Conservation (phyloP, 2,797 vertebrate species). For the Strix occidentalis region DNA sequence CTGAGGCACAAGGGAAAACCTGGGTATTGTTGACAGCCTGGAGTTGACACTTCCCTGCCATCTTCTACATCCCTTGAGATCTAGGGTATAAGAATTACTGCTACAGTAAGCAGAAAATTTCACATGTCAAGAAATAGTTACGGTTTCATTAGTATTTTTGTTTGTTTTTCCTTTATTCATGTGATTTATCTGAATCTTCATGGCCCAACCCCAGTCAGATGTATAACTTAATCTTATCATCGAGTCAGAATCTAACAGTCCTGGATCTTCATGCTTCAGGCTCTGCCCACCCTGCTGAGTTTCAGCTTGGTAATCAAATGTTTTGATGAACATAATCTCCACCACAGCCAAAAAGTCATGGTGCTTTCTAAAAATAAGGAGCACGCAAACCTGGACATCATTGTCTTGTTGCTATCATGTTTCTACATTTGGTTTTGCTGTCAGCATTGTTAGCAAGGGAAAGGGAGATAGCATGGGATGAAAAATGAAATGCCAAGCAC, state of each 20-base stretch:
- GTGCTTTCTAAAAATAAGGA: not conserved
- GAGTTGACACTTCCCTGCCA: not conserved
- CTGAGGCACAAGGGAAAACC: not conserved
- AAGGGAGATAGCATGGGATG: accelerated
- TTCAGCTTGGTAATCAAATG: not conserved
- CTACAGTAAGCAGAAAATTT: not conserved
- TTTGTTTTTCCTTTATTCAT: not conserved
- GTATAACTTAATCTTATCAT: not conserved
- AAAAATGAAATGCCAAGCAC: not conserved
- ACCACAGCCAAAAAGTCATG: not conserved
- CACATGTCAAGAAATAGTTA: not conserved
- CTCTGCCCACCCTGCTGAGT: not conserved
- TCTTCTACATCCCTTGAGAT: not conserved
- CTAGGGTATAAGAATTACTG: not conserved
- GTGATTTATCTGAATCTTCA: not conserved
- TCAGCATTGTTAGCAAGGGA: not conserved
- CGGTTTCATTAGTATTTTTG: not conserved
- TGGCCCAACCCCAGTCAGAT: not conserved
- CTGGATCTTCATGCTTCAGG: not conserved
- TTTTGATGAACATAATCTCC: not conserved
- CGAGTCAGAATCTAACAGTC: not conserved
- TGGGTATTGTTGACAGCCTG: not conserved
- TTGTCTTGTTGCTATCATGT: not conserved
- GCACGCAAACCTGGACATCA: not conserved
- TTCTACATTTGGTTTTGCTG: not conserved